Evolutionary conservation across 2,113 vertebrate genomes (phyloP).

Genomic region (Aviceda subcristata): DNA sequence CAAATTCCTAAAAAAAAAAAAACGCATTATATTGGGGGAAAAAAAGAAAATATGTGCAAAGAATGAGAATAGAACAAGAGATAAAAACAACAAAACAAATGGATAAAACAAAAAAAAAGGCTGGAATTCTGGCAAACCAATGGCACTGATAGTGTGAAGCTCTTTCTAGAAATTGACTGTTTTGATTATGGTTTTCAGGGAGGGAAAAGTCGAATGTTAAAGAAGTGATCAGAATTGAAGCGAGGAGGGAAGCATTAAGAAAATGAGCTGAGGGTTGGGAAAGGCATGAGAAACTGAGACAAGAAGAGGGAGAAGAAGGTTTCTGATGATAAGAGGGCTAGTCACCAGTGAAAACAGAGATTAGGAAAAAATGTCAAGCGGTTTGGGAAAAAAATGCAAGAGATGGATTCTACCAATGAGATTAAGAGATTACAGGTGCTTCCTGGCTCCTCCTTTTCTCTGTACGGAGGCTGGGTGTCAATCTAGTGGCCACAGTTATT

Average conservation of each 20-base stretch:
- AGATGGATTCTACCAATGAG: neutral
- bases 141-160: neutral
- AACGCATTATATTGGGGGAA: neutral
- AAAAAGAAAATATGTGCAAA: neutral
- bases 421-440: neutral
- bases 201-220: neutral
- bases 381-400: neutral
- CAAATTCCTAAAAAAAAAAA: neutral
- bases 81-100: neutral
- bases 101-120: neutral
- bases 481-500: neutral
- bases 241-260: neutral
- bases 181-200: neutral
- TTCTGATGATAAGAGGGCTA: neutral
- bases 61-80: neutral
- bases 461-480: neutral
- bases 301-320: neutral
- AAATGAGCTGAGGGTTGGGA: neutral
- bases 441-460: neutral
- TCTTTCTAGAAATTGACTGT: neutral
- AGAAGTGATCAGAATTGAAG: neutral
- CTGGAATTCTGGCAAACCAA: neutral
- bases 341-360: neutral
- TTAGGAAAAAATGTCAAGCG: neutral
- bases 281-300: neutral